phyloP scores from a whole-genome alignment of 2,797 vertebrate species.

The Pygocentrus nattereri region DNA sequence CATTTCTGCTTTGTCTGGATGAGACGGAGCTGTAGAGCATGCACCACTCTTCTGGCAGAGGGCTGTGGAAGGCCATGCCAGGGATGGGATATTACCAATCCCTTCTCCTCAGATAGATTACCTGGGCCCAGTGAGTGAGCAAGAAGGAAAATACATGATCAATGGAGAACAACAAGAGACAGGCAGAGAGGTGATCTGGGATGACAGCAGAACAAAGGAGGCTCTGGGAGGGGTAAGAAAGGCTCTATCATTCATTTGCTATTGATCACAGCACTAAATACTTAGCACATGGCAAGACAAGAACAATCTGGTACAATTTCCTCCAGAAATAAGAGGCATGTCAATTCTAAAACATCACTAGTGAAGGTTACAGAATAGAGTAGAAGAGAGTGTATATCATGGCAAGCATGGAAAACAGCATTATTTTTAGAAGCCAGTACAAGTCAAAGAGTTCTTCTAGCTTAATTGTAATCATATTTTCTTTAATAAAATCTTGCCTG shows the following conservation, averaged over 20 bases:
- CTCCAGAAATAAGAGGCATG: neutral
- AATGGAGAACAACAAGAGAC: slow-evolving; percentile 64
- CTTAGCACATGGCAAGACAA: neutral
- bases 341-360: neutral
- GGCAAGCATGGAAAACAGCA: neutral
- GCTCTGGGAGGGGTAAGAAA: slow-evolving; percentile 18
- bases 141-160: slow-evolving; percentile 56
- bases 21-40: slow-evolving; percentile 36
- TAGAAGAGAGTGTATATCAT: neutral
- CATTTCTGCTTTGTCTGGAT: slow-evolving; percentile 28
- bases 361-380: neutral
- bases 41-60: slow-evolving; percentile 39
- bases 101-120: slow-evolving; percentile 57
- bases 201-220: slow-evolving; percentile 26
- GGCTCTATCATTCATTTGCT: slow-evolving; percentile 7
- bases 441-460: too few relatives aligned
- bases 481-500: too few relatives aligned
- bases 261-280: slow-evolving; percentile 23
- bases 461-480: too few relatives aligned
- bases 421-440: neutral
- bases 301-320: neutral
- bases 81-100: slow-evolving; percentile 68
- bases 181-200: slow-evolving; percentile 17
- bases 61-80: slow-evolving; percentile 62
- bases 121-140: slow-evolving; percentile 21